Base-by-base conservation (phyloP, 1,140 invertebrate species). In the Zaprionus inermis region DNA sequence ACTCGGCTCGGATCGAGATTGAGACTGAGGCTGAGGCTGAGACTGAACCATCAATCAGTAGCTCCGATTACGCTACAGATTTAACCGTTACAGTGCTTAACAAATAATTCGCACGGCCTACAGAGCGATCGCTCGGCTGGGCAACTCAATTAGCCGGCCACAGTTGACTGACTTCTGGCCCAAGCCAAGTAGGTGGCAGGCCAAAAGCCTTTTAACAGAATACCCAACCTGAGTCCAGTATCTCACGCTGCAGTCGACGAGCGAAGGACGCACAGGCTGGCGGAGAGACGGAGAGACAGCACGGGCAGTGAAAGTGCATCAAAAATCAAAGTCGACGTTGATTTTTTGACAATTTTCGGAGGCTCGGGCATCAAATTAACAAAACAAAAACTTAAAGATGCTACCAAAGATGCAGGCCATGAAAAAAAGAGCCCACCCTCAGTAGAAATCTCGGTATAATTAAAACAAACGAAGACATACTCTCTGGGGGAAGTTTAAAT, bases 91-190 rank as follows among this genome's bases (percentile, higher is more conserved):
- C 54, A 79, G 58, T 68, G 44, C 44, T 84, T 89, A 80, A 84
- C 84, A 89, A 89, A 84, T 72, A 84, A 89, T 89, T 89, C 84
- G 84, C 84, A 89, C 84, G 84, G 81, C 80, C 74, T 28, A 28
- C 24, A 28, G 79, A 80, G 80, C 71, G 79, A 80, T 67, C 69
- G 56, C 69, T 77, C 65, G 22, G 65, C 70, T 77, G 80, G 73
- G 73, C 81, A 88, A 84, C 84, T 88, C 84, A 88, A 88, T 88
- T 88, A 88, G 80, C 76, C 83, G 58, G 68, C 67, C 74, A 64
- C 85, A 89, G 78, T 86, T 89, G 84, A 89, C 74, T 89, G 81
- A 72, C 44, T 78, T 78, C 57, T 49, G 44, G 44, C 44, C 44
- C 44, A 22, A 59, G 67, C 80, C 75, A 90, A 76, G 85, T 84